phyloP scores from a whole-genome alignment of 2,113 vertebrate species.

The Sciurus niger region DNA sequence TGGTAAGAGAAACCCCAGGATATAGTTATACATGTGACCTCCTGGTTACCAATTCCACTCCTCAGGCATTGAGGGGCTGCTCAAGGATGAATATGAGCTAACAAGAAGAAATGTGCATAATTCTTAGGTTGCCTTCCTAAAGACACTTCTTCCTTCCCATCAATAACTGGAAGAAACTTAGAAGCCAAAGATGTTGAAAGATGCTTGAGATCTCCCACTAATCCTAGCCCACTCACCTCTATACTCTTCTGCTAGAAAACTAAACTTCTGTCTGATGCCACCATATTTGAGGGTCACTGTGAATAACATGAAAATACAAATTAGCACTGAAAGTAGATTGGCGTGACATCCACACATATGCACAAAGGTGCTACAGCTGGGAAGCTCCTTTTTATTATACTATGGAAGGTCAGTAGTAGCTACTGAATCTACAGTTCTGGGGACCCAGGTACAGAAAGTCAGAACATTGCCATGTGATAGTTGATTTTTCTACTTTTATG shows the following conservation, averaged over 20 bases:
- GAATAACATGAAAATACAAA: background rate
- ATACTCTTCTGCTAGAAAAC: background rate
- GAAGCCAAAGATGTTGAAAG: background rate
- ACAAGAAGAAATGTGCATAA: background rate
- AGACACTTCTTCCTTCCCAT: background rate
- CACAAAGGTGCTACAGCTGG: background rate
- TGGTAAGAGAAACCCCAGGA: background rate
- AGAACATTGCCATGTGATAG: background rate
- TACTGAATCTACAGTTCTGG: background rate
- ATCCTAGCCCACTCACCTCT: background rate
- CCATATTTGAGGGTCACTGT: background rate
- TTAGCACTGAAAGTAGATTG: background rate
- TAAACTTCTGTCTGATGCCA: background rate
- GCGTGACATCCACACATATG: background rate
- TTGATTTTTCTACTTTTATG: background rate
- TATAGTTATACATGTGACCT: background rate
- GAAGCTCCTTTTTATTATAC: background rate
- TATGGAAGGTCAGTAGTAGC: background rate
- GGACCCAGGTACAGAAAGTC: background rate
- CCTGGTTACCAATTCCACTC: background rate
- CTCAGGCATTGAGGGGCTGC: background rate
- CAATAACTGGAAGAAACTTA: background rate
- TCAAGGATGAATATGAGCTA: background rate
- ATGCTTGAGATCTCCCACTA: background rate
- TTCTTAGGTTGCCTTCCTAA: background rate